Conservation (phyloP, 2,113 vertebrate genomes). For the Edolisoma coerulescens region DNA sequence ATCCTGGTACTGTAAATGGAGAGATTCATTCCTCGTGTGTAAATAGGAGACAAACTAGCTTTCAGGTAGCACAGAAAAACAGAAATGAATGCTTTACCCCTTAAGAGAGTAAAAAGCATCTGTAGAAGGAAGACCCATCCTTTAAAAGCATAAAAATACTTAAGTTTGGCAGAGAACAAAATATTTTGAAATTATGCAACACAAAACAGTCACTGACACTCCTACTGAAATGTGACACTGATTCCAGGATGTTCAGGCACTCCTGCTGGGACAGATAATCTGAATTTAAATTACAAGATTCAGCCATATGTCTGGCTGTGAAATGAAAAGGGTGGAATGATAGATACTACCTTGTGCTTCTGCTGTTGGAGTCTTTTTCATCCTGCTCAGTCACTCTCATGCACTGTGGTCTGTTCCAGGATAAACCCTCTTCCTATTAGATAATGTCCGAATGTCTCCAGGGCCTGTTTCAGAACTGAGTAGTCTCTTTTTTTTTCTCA, state of each 20-base stretch:
- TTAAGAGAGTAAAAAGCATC: neutral
- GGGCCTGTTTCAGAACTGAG: neutral
- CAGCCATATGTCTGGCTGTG: slow-evolving; percentile 38
- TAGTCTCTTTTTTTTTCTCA: neutral
- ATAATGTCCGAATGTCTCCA: slow-evolving; percentile 32
- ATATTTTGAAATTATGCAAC: neutral
- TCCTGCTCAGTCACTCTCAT: slow-evolving; percentile 31
- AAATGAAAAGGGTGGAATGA: slow-evolving; percentile 56
- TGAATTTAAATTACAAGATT: slow-evolving; percentile 55
- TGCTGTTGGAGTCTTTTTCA: slow-evolving; percentile 37
- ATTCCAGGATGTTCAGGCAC: slow-evolving; percentile 27
- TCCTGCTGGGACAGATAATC: slow-evolving; percentile 53
- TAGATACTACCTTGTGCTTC: slow-evolving; percentile 51
- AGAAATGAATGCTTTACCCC: neutral
- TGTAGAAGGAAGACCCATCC: neutral
- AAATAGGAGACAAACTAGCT: neutral
- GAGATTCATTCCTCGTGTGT: neutral
- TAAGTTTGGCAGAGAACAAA: neutral
- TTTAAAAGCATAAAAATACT: neutral
- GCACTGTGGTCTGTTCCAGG: neutral
- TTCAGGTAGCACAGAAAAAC: neutral
- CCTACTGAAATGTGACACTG: slow-evolving; percentile 1
- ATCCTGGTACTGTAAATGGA: neutral
- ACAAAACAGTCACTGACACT: neutral
- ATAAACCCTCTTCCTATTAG: slow-evolving; percentile 41